Evolutionary conservation across 2,113 vertebrate genomes (phyloP), one percentile per base, ranked within the genome.

Genomic region (Lipotes vexillifer): DNA sequence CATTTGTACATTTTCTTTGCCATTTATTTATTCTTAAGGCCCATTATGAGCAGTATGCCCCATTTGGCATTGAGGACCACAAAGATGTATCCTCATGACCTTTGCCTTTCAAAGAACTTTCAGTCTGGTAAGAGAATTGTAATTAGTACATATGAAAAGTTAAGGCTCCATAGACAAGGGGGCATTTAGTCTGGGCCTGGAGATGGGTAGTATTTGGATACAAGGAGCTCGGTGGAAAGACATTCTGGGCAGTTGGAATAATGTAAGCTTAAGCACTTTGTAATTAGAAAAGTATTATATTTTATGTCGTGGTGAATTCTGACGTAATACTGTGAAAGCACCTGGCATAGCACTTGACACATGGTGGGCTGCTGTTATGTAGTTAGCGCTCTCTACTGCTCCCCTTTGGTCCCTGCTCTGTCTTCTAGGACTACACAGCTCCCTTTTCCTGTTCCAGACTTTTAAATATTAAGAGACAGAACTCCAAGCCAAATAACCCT

Each of bases 41-140:
- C 71, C 66, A 10, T 93, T 68, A 71, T 55, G 29, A 90, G 27
- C 82, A 88, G 20, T 85, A 49, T 66, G 68, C 63, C 69, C 59
- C 38, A 31, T 36, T 87, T 2, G 20, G 25, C 92, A 41, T 83
- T 52, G n/a, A 41, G 49, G 41, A 89, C 20, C 57, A 59, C 74
- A 86, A 80, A 80, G 20, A 68, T 81, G 44, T 84, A 57, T 83
- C 14, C 52, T 52, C 33, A 52, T 83, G 33, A 93, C 65, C 68
- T 96, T 55, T 94, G 75, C 78, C 75, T 90, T 97, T 93, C 27
- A 80, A 88, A 74, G 69, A 95, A 90, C 46, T 80, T 97, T 65
- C 12, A 66, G 17, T 68, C n/a, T 90, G 68, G 49, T 80, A 71
- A 85, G 66, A 91, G 38, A 96, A 82, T 89, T 96, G 9, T 91